Conservation (phyloP, 2,888 invertebrate species). For the Isoperla grammatica region DNA sequence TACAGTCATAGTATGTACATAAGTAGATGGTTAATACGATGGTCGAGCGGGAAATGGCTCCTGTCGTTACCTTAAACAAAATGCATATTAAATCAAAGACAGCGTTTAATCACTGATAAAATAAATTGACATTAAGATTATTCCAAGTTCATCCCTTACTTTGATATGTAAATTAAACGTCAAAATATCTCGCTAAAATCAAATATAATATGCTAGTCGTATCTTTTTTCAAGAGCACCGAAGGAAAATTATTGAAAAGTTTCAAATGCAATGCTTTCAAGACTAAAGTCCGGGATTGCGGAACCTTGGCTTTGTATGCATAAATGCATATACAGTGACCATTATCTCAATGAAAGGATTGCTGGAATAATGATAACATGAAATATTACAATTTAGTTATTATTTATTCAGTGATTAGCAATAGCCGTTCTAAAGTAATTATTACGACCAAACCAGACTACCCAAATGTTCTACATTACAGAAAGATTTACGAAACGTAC, state of each 20-base stretch:
- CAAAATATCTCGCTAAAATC: too few relatives aligned
- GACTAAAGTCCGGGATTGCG: too few relatives aligned
- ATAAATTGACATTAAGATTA: background rate
- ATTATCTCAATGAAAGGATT: too few relatives aligned
- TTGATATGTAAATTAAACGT: too few relatives aligned
- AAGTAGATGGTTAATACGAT: constrained; percentile 4
- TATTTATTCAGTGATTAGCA: background rate
- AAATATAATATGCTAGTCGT: too few relatives aligned
- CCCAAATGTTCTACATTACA: constrained; percentile 5
- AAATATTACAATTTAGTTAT: background rate
- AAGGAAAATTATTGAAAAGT: too few relatives aligned
- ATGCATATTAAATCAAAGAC: constrained; percentile 14
- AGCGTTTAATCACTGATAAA: background rate
- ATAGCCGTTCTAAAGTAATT: constrained; percentile 3
- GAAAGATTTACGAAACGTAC: constrained; percentile 1
- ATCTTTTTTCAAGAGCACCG: too few relatives aligned
- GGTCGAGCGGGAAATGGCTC: constrained; percentile 15
- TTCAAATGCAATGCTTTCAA: too few relatives aligned
- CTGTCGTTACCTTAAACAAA: constrained; percentile 16
- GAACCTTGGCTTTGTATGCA: too few relatives aligned
- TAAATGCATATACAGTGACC: too few relatives aligned
- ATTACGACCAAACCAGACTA: background rate
- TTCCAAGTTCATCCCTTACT: background rate
- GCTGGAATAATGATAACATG: too few relatives aligned
- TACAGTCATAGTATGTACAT: constrained; percentile 12